A percentile compares a stretch with the other conserved stretches of the same genome.
phyloP scores from a whole-genome alignment of 2,888 invertebrate genomes.

The Lottia gigantea region DNA sequence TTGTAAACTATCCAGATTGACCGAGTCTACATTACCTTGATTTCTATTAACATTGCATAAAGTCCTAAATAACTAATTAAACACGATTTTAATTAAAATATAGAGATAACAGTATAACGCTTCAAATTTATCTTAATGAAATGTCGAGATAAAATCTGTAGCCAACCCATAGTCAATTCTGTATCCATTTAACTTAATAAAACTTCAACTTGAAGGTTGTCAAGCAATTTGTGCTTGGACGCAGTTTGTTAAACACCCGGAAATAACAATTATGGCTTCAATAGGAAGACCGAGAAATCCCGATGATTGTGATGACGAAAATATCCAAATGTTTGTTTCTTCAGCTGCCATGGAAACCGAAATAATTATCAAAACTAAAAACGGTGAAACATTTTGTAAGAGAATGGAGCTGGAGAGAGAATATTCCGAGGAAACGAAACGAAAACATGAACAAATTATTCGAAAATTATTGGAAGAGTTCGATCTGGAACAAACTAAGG shows the following conservation, averaged over 20 bases:
- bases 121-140: too few relatives aligned
- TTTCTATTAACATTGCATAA: too few relatives aligned
- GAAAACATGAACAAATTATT: slow-evolving; percentile 16
- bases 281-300: background rate
- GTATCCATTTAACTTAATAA: too few relatives aligned
- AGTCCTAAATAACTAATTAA: too few relatives aligned
- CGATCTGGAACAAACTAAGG: slow-evolving; percentile 21
- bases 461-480: slow-evolving; percentile 13
- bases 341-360: slow-evolving; percentile 6
- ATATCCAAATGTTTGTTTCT: slow-evolving; percentile 6
- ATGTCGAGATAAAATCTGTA: too few relatives aligned
- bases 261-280: background rate
- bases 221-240: too few relatives aligned
- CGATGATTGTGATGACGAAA: background rate
- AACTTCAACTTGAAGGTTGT: too few relatives aligned
- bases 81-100: too few relatives aligned
- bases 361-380: background rate
- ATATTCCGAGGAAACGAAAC: slow-evolving; percentile 20
- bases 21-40: too few relatives aligned
- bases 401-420: slow-evolving; percentile 19
- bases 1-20: too few relatives aligned
- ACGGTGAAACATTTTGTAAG: background rate
- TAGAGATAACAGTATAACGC: too few relatives aligned
- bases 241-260: background rate
- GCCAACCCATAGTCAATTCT: too few relatives aligned